Evolutionary conservation across 2,113 vertebrate species (phyloP).

Genomic region (Calyptommatus sinebrachiatus): DNA sequence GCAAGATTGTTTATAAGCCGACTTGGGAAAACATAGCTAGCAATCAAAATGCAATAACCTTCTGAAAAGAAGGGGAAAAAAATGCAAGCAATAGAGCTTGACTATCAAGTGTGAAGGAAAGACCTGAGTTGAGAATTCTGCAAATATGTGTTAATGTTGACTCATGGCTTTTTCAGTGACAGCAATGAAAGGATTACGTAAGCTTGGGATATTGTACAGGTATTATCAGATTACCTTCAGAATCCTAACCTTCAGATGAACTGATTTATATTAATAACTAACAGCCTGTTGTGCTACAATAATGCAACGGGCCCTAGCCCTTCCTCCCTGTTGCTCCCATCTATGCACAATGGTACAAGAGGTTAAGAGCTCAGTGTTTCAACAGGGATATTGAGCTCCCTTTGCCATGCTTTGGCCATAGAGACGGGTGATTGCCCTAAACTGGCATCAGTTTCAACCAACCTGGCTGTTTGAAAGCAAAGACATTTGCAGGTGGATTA

Average conservation of each 20-base stretch:
- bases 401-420: no score
- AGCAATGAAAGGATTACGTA: no score
- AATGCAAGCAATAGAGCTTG: neutral
- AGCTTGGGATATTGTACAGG: neutral
- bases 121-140: neutral
- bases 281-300: no score
- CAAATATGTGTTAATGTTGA: neutral
- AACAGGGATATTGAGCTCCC: no score
- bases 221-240: neutral
- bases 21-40: neutral
- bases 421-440: no score
- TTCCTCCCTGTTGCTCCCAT: no score
- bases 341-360: no score
- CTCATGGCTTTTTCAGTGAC: neutral
- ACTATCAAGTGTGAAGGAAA: neutral
- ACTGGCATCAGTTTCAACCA: no score
- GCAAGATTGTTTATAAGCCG: neutral
- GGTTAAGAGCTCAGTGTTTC: no score
- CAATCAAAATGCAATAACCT: conserved; percentile 15
- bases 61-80: neutral
- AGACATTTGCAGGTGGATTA: no score
- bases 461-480: no score
- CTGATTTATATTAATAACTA: neutral
- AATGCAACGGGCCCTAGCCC: no score
- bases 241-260: neutral